Percentiles rank a stretch among this genome's conserved stretches.
These are phyloP conservation scores for Oostethus manadensis DNA, from an alignment of 2,113 vertebrate species.

Conservation along the genomic window DNA sequence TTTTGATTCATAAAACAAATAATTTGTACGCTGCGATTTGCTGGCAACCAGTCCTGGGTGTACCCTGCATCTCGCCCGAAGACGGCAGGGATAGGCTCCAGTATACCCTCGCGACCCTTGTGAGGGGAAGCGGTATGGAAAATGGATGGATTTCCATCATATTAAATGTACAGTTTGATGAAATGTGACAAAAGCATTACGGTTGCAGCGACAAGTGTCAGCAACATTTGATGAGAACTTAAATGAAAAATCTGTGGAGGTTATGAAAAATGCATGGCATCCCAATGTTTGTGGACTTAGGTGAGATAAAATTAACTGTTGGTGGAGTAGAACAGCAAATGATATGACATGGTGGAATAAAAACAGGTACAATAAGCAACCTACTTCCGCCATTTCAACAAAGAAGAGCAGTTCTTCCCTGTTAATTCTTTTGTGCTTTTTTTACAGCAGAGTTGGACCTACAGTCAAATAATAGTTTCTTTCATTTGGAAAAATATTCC, in stretches of 20 bases:
- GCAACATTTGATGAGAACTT: conserved; percentile 7
- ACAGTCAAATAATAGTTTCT: conserved; percentile 47
- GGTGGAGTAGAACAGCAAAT: conserved; percentile 18
- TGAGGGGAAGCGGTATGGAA: too few species aligned
- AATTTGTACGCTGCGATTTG: too few species aligned
- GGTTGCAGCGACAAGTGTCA: neutral
- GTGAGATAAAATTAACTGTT: conserved; percentile 10
- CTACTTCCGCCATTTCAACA: conserved; percentile 39
- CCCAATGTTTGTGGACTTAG: neutral
- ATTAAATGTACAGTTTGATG: neutral
- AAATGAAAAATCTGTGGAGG: conserved; percentile 7
- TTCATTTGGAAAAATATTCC: conserved; percentile 43
- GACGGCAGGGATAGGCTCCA: too few species aligned
- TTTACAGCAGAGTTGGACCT: conserved; percentile 32
- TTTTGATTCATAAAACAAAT: neutral
- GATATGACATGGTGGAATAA: conserved; percentile 46
- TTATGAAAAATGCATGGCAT: conserved; percentile 2
- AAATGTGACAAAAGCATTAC: conserved; percentile 24
- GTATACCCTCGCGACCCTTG: too few species aligned
- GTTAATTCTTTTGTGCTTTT: conserved; percentile 63
- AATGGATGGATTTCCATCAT: neutral
- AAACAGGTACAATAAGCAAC: conserved; percentile 15
- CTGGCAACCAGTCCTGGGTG: too few species aligned
- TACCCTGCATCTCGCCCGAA: too few species aligned
- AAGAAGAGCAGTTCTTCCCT: conserved; percentile 32